Base-by-base conservation (phyloP, 2,797 vertebrate species). In the Neosalanx taihuensis region DNA sequence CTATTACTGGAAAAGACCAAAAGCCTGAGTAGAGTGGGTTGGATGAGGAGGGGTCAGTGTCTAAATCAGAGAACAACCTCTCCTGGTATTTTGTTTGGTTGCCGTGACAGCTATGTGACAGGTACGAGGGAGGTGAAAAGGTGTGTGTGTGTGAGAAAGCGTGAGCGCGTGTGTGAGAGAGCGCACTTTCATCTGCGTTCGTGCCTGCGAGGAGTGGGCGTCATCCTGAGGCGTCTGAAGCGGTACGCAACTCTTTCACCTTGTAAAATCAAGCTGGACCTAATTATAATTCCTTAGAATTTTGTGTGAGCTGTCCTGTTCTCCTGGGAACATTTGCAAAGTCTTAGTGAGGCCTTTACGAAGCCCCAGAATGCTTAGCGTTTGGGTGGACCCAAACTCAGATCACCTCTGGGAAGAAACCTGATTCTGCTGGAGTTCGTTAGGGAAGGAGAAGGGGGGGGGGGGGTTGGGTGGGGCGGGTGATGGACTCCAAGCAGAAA, bases 121-220 rank as follows among this genome's bases (percentile, higher is more conserved):
- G 80, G 66, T 85, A 71, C 74, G 80, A 85, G 15, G 64, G 73
- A 72, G 61, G 78, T 57, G 69, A 74, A 79, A 81, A 33, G 60
- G 69, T 31, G 46, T 37, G 15, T 67, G 56, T 37, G 17, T 37
- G 20, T 41, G 61, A 33, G 31, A 57, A 26, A 26, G 61, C 37
- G 46, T 37, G 63, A 53, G 72, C 59, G 31, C 68, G 67, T 72
- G 73, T 70, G 69, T 65, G 57, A 64, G 66, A 57, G 72, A 35
- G 62, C 62, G 49, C 59, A 23, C 29, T 13, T 46, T n/a, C 23
- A 23, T 26, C 7, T 26, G 37, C 35, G 56, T 72, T 31, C 66
- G 72, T 53, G 72, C 64, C 51, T 60, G 64, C n/a, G 53, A 26
- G 64, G 12, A 30, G 69, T 59, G 17, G 56, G 31, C 60, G 46